Evolutionary conservation across 2,797 vertebrate genomes (phyloP), one percentile per base, ranked within the genome.

Genomic region (Pelodytes ibericus): DNA sequence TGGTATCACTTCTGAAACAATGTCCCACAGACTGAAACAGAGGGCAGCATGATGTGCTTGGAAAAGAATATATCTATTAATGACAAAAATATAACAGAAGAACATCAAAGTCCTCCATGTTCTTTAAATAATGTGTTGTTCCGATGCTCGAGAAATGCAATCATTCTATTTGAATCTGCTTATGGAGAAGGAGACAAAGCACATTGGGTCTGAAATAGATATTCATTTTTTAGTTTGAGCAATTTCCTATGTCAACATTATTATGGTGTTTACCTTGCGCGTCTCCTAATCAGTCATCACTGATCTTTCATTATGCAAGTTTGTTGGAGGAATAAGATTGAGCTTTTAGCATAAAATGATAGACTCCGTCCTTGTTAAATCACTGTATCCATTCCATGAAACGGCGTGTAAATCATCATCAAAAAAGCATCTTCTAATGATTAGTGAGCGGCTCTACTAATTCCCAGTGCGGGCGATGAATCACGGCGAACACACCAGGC

Each of bases 351-450:
- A 68, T 62, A 49, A 62, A 73, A 56, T 68, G 51, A 62, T 63
- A 72, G 76, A 59, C 56, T 24, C 57, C 62, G 76, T 73, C 63
- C 70, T 63, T 68, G 62, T 41, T 79, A 72, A 72, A 79, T 79
- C 76, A 68, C 71, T 31, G 39, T 69, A 71, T 73, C 76, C 63
- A 36, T 79, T 79, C 70, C 44, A 25, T 56, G 63, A 31, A 44
- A 24, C 63, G 56, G 71, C 70, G 70, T 62, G 76, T 79, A 79
- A 62, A 79, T 79, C 76, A 79, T 79, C 76, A 73, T 79, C n/a
- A n/a, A 72, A 73, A 78, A 39, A 72, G 68, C 63, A 59, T 67
- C 36, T 65, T 71, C 51, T 68, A 68, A 67, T 57, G 44, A 79
- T 79, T 79, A 79, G 76, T 29, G 29, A 53, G 60, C 25, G 57